A percentile compares a stretch with the other conserved stretches of the same genome.
phyloP scores from a whole-genome alignment of 2,888 invertebrate species.

The Lycophotia porphyrea region DNA sequence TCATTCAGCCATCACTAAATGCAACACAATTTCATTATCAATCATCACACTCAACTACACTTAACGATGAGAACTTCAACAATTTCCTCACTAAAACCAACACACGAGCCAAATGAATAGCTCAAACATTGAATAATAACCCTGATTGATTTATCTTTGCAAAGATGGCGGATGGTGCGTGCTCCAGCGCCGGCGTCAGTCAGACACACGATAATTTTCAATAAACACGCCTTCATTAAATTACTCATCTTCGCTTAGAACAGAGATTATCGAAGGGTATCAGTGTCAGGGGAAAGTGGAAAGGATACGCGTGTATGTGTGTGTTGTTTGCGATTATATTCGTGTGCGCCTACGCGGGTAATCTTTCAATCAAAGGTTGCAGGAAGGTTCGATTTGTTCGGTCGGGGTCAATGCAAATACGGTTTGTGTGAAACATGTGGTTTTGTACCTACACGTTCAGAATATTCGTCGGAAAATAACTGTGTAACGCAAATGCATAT shows the following conservation, averaged over 20 bases:
- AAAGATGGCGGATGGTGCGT: constrained; percentile 63
- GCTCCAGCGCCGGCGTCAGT: constrained; percentile 68
- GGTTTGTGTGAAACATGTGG: constrained; percentile 14
- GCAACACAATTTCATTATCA: background rate
- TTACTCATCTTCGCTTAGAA: constrained; percentile 74
- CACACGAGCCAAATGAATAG: constrained; percentile 63
- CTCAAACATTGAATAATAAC: constrained; percentile 68
- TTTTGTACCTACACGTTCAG: background rate
- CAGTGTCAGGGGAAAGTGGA: constrained; percentile 71
- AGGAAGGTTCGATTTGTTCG: constrained; percentile 45
- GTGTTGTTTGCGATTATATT: constrained; percentile 40
- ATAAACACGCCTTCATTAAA: constrained; percentile 74
- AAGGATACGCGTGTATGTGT: constrained; percentile 55
- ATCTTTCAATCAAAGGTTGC: constrained; percentile 59
- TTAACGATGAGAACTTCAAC: constrained; percentile 17
- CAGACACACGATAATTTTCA: constrained; percentile 75
- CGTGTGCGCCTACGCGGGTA: constrained; percentile 51
- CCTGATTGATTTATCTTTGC: constrained; percentile 75
- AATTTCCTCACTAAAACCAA: constrained; percentile 52
- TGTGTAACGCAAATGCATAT: background rate
- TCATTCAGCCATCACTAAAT: background rate
- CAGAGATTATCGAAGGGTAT: constrained; percentile 73
- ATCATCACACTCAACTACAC: background rate
- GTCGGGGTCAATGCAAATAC: constrained; percentile 38
- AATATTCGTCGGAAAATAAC: background rate